A percentile compares a stretch with the other conserved stretches of the same genome.
Conservation (phyloP, 1,140 invertebrate genomes). For the Calosoma granatense region DNA sequence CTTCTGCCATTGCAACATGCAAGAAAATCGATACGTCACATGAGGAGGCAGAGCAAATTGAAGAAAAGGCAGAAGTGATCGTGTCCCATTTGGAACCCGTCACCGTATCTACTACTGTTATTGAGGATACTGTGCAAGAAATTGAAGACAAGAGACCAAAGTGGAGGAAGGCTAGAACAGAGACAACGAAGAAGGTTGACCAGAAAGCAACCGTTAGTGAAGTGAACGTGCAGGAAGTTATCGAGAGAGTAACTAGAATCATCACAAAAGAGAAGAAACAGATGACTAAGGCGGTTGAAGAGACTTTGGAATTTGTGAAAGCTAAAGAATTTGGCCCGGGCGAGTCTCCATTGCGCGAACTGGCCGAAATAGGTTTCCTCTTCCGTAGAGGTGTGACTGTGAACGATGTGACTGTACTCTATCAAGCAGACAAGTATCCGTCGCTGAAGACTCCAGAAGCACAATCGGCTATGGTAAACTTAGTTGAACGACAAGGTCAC, state of each 20-base stretch:
- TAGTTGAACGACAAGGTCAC: constrained; percentile 71
- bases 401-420: constrained; percentile 65
- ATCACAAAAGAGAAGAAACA: constrained; percentile 46
- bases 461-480: constrained; percentile 68
- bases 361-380: constrained; percentile 70
- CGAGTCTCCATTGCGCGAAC: constrained; percentile 62
- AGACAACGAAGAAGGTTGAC: constrained; percentile 31
- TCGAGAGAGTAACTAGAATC: constrained; percentile 45
- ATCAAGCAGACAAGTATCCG: constrained; percentile 67
- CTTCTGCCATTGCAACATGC: constrained; percentile 47
- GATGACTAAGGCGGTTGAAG: constrained; percentile 59
- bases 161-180: constrained; percentile 27
- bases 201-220: constrained; percentile 37
- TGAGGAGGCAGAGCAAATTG: constrained; percentile 30
- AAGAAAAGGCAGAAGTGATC: constrained; percentile 40
- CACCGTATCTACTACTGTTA: constrained; percentile 43
- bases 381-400: constrained; percentile 61
- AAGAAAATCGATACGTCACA: constrained; percentile 50
- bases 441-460: constrained; percentile 63
- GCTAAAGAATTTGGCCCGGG: constrained; percentile 69
- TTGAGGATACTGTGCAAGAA: constrained; percentile 44
- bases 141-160: constrained; percentile 35
- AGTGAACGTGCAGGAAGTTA: constrained; percentile 40
- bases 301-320: constrained; percentile 60
- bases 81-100: constrained; percentile 46